Evolutionary conservation across 2,888 invertebrate species (phyloP).

Genomic region (Steinernema carpocapsae): DNA sequence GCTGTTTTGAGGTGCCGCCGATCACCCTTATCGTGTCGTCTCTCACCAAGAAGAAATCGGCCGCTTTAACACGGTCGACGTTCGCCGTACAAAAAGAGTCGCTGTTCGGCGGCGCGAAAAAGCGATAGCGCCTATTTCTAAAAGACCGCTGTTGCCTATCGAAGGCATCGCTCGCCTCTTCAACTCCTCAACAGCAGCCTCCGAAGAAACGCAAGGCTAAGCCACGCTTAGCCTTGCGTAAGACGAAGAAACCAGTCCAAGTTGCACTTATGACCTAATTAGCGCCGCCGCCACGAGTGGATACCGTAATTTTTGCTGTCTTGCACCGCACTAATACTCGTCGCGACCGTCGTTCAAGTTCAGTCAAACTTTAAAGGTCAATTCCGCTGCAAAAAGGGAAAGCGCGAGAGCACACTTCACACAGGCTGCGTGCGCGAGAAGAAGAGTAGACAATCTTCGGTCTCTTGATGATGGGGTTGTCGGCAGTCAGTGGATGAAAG

Average conservation of each 20-base stretch:
- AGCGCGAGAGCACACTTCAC: constrained; percentile 2
- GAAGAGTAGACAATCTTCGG: constrained; percentile 17
- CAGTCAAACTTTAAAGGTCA: constrained; percentile 31
- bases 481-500: background rate
- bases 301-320: background rate
- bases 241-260: background rate
- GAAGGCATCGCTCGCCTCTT: background rate
- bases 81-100: background rate
- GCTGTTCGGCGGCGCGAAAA: background rate
- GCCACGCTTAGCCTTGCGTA: background rate
- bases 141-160: background rate
- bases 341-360: constrained; percentile 17
- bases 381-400: background rate
- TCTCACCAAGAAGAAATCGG: background rate
- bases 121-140: background rate
- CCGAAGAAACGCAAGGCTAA: background rate
- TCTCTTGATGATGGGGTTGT: background rate
- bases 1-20: background rate
- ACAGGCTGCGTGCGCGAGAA: background rate
- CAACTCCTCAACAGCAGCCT: background rate
- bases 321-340: background rate
- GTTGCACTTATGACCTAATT: constrained; percentile 20
- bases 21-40: background rate
- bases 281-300: background rate
- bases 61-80: no score